Conservation (phyloP, 2,113 vertebrate species). For the western clawed frog (Xenopus tropicalis) region DNA sequence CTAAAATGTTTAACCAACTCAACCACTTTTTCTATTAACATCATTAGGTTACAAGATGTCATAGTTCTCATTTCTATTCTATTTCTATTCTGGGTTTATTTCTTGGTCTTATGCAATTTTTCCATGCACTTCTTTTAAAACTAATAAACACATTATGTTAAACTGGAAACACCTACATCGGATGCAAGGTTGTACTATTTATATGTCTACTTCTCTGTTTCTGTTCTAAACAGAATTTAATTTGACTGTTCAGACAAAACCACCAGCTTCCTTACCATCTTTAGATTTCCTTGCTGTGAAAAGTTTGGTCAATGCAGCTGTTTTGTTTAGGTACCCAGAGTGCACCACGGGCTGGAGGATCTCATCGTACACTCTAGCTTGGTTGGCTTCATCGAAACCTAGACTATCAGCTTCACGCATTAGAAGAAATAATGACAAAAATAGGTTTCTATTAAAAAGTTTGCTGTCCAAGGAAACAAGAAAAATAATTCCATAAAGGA, state of each 20-base stretch:
- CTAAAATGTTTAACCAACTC: no score
- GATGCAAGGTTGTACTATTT: neutral
- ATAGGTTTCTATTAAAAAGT: no score
- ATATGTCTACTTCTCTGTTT: neutral
- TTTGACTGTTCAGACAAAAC: neutral
- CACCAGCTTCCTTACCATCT: slow-evolving; percentile 62
- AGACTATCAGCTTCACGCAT: slow-evolving; percentile 33
- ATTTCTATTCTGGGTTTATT: no score
- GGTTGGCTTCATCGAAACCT: rapidly evolving
- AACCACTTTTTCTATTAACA: no score
- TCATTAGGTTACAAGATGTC: no score
- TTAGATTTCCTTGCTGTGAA: slow-evolving; percentile 71
- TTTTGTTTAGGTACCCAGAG: slow-evolving; percentile 82
- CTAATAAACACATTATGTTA: no score
- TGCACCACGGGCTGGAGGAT: slow-evolving; percentile 80
- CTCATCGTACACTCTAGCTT: slow-evolving; percentile 83
- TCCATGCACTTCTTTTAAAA: no score
- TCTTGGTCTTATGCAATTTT: no score
- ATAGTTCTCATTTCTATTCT: no score
- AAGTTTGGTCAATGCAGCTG: slow-evolving; percentile 59
- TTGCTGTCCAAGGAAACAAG: no score
- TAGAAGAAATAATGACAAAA: neutral
- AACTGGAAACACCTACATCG: no score
- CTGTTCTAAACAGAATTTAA: neutral
- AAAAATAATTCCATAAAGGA: no score